Conservation (phyloP, 1,140 invertebrate species). For the Parapsyche elsis region DNA sequence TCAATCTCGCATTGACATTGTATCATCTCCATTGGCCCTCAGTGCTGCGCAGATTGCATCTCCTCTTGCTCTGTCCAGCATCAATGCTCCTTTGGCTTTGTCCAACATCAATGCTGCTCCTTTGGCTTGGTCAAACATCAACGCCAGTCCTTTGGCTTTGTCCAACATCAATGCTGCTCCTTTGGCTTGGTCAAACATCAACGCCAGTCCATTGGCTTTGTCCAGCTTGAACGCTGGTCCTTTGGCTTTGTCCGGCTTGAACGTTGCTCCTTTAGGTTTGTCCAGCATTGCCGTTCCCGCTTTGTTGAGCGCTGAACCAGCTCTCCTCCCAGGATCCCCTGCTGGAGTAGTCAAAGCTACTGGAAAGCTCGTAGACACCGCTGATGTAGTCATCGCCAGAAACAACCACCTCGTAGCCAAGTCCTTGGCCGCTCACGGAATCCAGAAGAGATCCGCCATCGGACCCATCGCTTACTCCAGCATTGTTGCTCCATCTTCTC, state of each 20-base stretch:
- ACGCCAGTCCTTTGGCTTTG: constrained; percentile 24
- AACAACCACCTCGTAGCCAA: constrained; percentile 63
- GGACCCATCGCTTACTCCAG: constrained; percentile 54
- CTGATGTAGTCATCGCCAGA: constrained; percentile 65
- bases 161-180: neutral
- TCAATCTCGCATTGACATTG: constrained; percentile 61
- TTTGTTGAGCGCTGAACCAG: constrained; percentile 50
- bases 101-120: constrained; percentile 42
- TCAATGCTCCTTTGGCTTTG: constrained; percentile 33
- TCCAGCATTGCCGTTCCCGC: constrained; percentile 49
- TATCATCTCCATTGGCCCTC: constrained; percentile 40
- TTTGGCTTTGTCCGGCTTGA: constrained; percentile 57
- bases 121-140: constrained; percentile 2
- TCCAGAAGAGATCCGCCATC: constrained; percentile 58
- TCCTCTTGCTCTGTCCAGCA: constrained; percentile 50
- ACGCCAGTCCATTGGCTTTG: constrained; percentile 9
- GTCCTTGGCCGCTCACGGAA: constrained; percentile 59
- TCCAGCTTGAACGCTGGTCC: neutral
- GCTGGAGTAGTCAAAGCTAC: constrained; percentile 38
- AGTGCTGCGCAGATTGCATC: neutral
- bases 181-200: neutral
- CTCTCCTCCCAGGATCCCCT: constrained; percentile 59
- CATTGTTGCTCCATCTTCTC: neutral
- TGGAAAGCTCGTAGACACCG: constrained; percentile 62
- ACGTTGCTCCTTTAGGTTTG: constrained; percentile 54